Evolutionary conservation across 2,888 invertebrate species (phyloP), one percentile per base, ranked within the genome.

Genomic region (Chamaedrilus cognettii): DNA sequence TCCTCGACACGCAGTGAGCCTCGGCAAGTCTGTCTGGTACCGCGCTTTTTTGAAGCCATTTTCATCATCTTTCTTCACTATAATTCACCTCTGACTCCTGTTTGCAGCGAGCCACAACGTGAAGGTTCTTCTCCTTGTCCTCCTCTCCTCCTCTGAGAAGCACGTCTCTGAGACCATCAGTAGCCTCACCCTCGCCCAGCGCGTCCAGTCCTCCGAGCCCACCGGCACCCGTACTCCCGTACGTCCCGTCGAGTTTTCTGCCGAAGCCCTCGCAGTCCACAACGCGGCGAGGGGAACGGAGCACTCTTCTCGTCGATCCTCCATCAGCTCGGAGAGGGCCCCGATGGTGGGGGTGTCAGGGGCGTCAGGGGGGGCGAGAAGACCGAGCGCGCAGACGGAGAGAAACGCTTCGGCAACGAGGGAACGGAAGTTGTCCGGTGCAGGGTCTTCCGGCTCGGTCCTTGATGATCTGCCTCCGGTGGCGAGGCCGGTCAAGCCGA

Each of bases 101-200:
- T n/a, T n/a, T 42, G 42, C 42, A 42, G 42, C 19, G 42, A 19
- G 42, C 42, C 11, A 19, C 1, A 33, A 64, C 32, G 42, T 51
- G 19, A 52, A 23, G 33, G 33, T 35, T 3, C 49, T 28, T 4
- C 56, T 68, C 23, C 42, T 68, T 28, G 56, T 55, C 7, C 64
- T 64, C 28, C 30, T 68, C 2, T 31, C 30, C 3, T 32, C 34
- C 15, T 35, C 33, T 26, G 64, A 64, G 3, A 28, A 51, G 23
- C 49, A 55, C 28, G 50, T 58, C 0, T 60, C 68, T 3, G 68
- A 68, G 42, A 68, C 68, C 32, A 64, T 64, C 19, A 35, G 64
- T 3, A 64, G 57, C 15, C 49, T 68, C 7, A 64, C 64, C 64
- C 64, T 68, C 49, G 68, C 63, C 23, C 64, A 64, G 60, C 31